A percentile compares a stretch with the other conserved stretches of the same genome.
Conservation (phyloP, 1,140 invertebrate species). For the Scaptomyza montana region DNA sequence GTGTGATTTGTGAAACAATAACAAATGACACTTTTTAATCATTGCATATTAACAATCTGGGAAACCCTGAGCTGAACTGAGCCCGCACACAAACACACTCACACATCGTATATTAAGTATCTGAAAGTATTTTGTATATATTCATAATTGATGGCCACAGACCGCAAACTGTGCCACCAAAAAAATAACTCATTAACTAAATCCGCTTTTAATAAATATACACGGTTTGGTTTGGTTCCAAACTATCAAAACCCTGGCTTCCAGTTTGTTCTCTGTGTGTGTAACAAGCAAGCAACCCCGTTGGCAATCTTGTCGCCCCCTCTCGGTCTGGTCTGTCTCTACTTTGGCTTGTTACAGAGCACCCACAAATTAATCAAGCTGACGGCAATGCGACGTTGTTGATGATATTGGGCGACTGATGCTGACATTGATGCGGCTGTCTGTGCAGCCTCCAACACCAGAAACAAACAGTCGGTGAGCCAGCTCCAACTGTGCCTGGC, state of each 20-base stretch:
- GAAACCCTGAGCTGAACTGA: conserved; percentile 37
- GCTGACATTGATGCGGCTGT: conserved; percentile 77
- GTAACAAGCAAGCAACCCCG: no score
- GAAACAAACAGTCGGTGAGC: background rate
- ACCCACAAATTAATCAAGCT: conserved; percentile 78
- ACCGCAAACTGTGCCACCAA: conserved; percentile 65
- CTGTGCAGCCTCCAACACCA: background rate
- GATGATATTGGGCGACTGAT: conserved; percentile 81
- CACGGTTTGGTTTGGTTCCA: background rate
- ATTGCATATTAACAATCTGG: conserved; percentile 75
- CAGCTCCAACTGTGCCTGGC: conserved; percentile 51
- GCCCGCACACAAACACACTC: conserved; percentile 41
- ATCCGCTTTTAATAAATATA: conserved; percentile 79
- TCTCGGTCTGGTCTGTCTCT: no score
- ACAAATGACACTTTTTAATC: conserved; percentile 79
- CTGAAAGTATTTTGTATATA: conserved; percentile 12
- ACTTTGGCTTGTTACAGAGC: background rate
- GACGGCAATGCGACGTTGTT: conserved; percentile 72
- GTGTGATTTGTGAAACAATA: conserved; percentile 47
- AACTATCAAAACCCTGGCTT: conserved; percentile 18
- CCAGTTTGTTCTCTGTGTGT: conserved; percentile 13
- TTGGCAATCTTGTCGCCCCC: background rate
- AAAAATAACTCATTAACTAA: conserved; percentile 78
- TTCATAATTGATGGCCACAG: conserved; percentile 64
- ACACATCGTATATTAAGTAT: no score